Conservation (phyloP, 1,140 invertebrate species). For the Chironomus tepperi region DNA sequence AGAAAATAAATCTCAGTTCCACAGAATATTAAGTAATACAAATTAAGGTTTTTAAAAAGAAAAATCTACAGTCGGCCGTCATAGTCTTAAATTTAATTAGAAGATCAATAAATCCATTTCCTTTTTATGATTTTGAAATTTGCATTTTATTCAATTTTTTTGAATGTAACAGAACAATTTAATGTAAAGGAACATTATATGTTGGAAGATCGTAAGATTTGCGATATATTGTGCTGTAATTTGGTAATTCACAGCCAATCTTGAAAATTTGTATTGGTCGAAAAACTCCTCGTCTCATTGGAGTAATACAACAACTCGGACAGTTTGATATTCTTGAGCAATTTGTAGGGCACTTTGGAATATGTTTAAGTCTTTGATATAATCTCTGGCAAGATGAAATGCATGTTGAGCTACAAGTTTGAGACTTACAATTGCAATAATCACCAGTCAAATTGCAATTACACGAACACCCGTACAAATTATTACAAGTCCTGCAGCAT, state of each 20-base stretch:
- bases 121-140: too few relatives aligned
- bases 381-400: background rate
- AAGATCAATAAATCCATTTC: too few relatives aligned
- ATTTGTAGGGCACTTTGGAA: background rate
- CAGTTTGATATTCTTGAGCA: background rate
- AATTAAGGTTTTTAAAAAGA: too few relatives aligned
- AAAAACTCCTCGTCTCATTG: background rate
- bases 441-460: too few relatives aligned
- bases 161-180: background rate
- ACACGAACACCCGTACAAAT: too few relatives aligned
- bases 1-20: too few relatives aligned
- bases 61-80: too few relatives aligned
- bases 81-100: too few relatives aligned
- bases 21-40: too few relatives aligned
- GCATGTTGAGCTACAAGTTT: background rate
- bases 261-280: background rate
- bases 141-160: too few relatives aligned
- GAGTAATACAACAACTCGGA: background rate
- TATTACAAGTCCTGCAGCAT: too few relatives aligned
- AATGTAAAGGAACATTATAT: background rate
- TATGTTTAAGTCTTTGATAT: background rate
- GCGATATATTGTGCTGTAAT: background rate
- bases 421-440: background rate
- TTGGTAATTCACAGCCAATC: background rate
- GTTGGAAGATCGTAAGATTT: background rate